Conservation (phyloP, 2,113 vertebrate species). For the Oryzias celebensis region DNA sequence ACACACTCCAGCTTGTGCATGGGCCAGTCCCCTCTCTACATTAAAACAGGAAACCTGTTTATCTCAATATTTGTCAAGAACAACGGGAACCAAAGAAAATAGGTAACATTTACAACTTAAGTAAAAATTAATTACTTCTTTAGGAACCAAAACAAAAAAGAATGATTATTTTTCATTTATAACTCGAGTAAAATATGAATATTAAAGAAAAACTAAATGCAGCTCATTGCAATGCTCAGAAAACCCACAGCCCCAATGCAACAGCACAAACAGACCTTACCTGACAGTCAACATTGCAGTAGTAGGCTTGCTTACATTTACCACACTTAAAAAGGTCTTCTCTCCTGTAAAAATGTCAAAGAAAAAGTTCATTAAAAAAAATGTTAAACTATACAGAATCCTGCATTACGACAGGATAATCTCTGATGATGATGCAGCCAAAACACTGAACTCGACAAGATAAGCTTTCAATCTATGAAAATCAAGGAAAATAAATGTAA, state of each 20-base stretch:
- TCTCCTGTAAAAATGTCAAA: slow-evolving; percentile 80
- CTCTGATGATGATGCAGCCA: neutral
- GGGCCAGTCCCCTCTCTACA: slow-evolving; percentile 91
- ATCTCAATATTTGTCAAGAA: neutral
- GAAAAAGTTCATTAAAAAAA: slow-evolving; percentile 24
- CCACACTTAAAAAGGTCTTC: slow-evolving; percentile 95
- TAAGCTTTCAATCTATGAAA: too few species aligned
- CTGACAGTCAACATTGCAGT: slow-evolving; percentile 96
- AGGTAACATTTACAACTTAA: too few species aligned
- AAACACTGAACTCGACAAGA: too few species aligned
- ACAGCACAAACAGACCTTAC: slow-evolving; percentile 67
- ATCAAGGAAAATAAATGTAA: neutral
- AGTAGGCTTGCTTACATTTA: slow-evolving; percentile 95
- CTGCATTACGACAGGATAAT: too few species aligned
- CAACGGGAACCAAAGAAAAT: neutral
- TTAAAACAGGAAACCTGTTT: neutral
- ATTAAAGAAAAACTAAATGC: too few species aligned
- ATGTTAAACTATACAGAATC: too few species aligned
- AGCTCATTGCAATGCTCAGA: too few species aligned
- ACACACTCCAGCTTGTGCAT: slow-evolving; percentile 96
- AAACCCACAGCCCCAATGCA: neutral
- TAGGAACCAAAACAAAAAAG: too few species aligned
- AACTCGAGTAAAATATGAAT: too few species aligned
- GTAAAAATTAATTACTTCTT: too few species aligned
- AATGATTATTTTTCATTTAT: too few species aligned